These are phyloP conservation scores for Aricia agestis DNA, from an alignment of 1,140 invertebrate genomes.

Conservation along the genomic window DNA sequence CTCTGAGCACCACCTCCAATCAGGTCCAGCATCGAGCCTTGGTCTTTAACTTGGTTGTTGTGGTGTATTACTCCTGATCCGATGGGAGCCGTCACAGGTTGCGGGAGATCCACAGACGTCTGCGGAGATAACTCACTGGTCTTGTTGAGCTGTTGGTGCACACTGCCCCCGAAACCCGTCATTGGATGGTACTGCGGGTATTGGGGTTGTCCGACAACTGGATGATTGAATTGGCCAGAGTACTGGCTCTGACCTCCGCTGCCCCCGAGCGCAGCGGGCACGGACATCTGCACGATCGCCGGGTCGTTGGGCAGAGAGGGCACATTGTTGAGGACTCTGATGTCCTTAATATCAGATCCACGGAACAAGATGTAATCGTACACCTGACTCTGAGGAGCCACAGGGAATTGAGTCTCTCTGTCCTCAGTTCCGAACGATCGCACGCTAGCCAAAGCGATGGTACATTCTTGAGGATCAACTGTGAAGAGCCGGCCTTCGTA, in stretches of 20 bases:
- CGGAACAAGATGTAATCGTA: slow-evolving; percentile 99
- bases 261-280: slow-evolving; percentile 79
- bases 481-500: slow-evolving; percentile 99
- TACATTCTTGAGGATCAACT: slow-evolving; percentile 98
- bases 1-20: slow-evolving; percentile 81
- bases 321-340: slow-evolving; percentile 92
- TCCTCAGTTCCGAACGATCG: slow-evolving; percentile 99
- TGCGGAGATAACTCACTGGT: slow-evolving; percentile 86
- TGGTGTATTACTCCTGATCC: slow-evolving; percentile 72
- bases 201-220: slow-evolving; percentile 62
- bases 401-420: slow-evolving; percentile 93
- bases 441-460: slow-evolving; percentile 98
- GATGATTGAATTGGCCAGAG: slow-evolving; percentile 66
- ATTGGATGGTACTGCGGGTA: slow-evolving; percentile 76
- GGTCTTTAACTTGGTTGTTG: slow-evolving; percentile 79
- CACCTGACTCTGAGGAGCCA: slow-evolving; percentile 96
- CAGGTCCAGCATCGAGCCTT: slow-evolving; percentile 85
- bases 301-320: slow-evolving; percentile 91
- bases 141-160: slow-evolving; percentile 79
- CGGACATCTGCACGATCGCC: slow-evolving; percentile 94
- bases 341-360: slow-evolving; percentile 99
- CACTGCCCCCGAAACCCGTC: slow-evolving; percentile 78
- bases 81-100: slow-evolving; percentile 59
- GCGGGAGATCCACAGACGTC: slow-evolving; percentile 59
- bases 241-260: slow-evolving; percentile 56